Evolutionary conservation across 2,113 vertebrate genomes (phyloP).

Genomic region (Cygnus buccinator): DNA sequence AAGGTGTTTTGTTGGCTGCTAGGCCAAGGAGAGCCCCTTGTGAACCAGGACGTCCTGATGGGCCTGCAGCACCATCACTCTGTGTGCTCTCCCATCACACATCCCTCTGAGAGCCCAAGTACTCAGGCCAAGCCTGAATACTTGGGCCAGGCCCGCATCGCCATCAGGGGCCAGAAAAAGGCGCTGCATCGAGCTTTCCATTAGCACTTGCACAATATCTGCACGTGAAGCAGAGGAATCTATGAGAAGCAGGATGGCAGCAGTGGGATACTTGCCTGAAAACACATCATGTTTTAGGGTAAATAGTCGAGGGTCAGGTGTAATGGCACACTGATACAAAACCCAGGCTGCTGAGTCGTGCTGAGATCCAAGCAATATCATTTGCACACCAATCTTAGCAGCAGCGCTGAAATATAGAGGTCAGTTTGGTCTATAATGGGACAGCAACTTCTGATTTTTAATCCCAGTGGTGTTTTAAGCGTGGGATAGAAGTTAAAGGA

Average conservation of each 20-base stretch:
- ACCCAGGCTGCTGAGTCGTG: not conserved
- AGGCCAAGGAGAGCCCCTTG: not conserved
- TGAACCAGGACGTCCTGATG: rapidly evolving
- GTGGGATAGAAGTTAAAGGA: not conserved
- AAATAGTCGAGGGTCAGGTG: not conserved
- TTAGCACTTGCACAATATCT: not conserved
- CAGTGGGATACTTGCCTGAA: not conserved
- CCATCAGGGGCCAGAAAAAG: not conserved
- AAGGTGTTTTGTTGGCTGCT: not conserved
- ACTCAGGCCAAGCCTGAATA: not conserved
- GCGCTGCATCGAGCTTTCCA: not conserved
- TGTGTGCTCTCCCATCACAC: not conserved
- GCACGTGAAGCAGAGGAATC: not conserved
- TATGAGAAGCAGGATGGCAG: not conserved
- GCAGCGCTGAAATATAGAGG: conserved; percentile 47
- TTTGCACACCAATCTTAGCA: not conserved
- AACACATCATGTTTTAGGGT: not conserved
- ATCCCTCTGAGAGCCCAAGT: not conserved
- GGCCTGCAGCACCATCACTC: not conserved
- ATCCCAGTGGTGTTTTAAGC: conserved; percentile 44
- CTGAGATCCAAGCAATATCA: conserved; percentile 13
- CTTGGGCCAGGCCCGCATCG: not conserved
- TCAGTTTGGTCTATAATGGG: conserved; percentile 38
- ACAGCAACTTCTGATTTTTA: conserved; percentile 55
- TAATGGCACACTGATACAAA: not conserved